A percentile compares a stretch with the other conserved stretches of the same genome.
Evolutionary conservation across 2,113 vertebrate species (phyloP).

Genomic region (Gadus macrocephalus): DNA sequence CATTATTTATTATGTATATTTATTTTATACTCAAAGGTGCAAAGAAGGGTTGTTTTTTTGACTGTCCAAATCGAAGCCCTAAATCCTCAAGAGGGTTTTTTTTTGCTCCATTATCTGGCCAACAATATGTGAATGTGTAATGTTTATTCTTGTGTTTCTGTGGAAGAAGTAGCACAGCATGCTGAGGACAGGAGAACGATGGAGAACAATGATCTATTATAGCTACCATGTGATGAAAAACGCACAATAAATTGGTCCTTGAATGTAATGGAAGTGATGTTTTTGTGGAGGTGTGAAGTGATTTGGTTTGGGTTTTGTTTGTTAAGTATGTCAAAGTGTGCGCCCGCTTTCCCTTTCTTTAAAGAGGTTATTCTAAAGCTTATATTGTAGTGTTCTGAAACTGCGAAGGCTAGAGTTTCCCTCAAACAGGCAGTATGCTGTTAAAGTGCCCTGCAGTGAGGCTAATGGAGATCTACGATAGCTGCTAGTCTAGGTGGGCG

Average conservation of each 20-base stretch:
- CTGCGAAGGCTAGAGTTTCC: too few relatives aligned
- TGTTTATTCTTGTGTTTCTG: conserved; percentile 2
- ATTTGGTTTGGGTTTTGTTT: neutral
- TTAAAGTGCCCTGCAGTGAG: conserved; percentile 18
- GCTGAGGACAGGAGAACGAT: conserved; percentile 61
- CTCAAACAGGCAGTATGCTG: neutral
- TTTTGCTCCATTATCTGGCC: conserved; percentile 2
- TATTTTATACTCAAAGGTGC: too few relatives aligned
- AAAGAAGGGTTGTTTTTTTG: neutral
- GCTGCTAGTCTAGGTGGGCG: too few relatives aligned
- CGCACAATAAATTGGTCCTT: conserved; percentile 56
- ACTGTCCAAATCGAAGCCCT: too few relatives aligned
- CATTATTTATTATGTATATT: too few relatives aligned
- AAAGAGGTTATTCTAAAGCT: too few relatives aligned
- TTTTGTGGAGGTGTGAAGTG: conserved; percentile 1
- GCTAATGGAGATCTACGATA: too few relatives aligned
- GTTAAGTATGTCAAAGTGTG: too few relatives aligned
- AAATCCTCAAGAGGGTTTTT: too few relatives aligned
- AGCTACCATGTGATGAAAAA: conserved; percentile 40
- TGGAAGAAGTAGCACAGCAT: conserved; percentile 21
- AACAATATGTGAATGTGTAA: conserved; percentile 23
- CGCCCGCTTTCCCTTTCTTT: too few relatives aligned
- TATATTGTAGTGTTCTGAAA: too few relatives aligned
- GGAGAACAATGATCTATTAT: conserved; percentile 25
- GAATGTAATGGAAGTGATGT: conserved; percentile 22